Evolutionary conservation across 1,140 invertebrate genomes (phyloP).

Genomic region (Drosophila kepulauana): DNA sequence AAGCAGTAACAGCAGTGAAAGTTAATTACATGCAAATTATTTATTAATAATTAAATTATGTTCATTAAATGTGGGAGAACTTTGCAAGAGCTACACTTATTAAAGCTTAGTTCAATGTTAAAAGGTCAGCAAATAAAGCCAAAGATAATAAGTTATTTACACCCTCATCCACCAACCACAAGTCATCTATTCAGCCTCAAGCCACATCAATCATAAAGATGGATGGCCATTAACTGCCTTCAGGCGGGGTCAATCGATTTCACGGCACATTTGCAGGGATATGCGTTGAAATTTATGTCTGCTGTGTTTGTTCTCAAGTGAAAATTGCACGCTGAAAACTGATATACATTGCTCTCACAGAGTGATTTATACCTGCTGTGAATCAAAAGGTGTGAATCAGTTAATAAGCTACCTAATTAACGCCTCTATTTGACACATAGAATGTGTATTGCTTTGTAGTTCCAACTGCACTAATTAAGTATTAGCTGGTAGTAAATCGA

Average conservation of each 20-base stretch:
- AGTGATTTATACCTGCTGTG: not conserved
- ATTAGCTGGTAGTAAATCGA: no score
- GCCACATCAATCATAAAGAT: slow-evolving; percentile 28
- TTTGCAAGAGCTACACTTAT: not conserved
- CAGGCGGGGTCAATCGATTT: slow-evolving; percentile 32
- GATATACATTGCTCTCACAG: not conserved
- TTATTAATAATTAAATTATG: not conserved
- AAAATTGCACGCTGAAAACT: slow-evolving; percentile 26
- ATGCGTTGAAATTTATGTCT: not conserved
- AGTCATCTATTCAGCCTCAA: not conserved
- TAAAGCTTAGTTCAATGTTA: not conserved
- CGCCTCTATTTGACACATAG: not conserved
- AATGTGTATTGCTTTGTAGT: not conserved
- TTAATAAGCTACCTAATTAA: slow-evolving; percentile 46
- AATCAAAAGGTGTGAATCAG: slow-evolving; percentile 1
- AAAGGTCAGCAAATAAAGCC: not conserved
- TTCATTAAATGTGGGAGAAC: not conserved
- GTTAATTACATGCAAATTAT: slow-evolving; percentile 23
- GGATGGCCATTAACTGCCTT: not conserved
- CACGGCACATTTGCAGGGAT: slow-evolving; percentile 19
- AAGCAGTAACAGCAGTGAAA: slow-evolving; percentile 7
- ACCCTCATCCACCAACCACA: no score
- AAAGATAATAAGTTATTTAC: not conserved
- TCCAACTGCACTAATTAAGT: not conserved
- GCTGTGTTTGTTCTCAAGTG: slow-evolving; percentile 17